A percentile compares a stretch with the other conserved stretches of the same genome.
phyloP scores from a whole-genome alignment of 1,140 invertebrate species.

The Ceratitis capitata region DNA sequence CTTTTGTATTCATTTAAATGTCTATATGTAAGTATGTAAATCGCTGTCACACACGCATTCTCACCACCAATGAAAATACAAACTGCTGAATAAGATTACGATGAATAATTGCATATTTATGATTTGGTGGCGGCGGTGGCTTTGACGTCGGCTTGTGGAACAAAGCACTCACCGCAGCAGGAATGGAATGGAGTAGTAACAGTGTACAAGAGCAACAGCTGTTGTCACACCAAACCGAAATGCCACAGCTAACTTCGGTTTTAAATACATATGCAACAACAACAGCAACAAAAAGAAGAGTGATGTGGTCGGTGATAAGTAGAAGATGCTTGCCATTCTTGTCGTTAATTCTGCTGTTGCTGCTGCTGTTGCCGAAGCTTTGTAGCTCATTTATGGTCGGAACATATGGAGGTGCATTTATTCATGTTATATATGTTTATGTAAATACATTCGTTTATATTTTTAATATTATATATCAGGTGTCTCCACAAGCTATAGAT shows the following conservation, averaged over 20 bases:
- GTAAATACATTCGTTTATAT: too few relatives aligned
- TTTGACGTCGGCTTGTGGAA: too few relatives aligned
- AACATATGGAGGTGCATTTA: too few relatives aligned
- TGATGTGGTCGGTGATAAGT: not conserved
- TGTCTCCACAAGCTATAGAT: too few relatives aligned
- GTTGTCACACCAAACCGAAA: constrained; percentile 1
- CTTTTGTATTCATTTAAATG: not conserved
- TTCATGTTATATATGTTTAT: too few relatives aligned
- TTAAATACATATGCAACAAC: not conserved
- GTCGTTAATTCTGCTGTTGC: not conserved
- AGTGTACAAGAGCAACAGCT: constrained; percentile 3
- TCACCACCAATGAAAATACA: not conserved
- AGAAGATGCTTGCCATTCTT: not conserved
- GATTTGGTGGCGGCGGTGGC: constrained; percentile 25
- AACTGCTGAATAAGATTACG: constrained; percentile 13
- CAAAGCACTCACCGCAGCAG: not conserved
- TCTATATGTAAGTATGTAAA: not conserved
- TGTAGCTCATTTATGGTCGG: not conserved
- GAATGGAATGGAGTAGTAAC: too few relatives aligned
- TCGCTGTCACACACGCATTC: not conserved
- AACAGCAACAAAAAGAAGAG: not conserved
- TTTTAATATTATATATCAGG: too few relatives aligned
- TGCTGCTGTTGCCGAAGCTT: not conserved
- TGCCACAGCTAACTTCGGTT: constrained; percentile 19
- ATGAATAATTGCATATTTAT: constrained; percentile 38